Evolutionary conservation across 2,888 invertebrate species (phyloP).

Genomic region (Drosophila bunnanda): DNA sequence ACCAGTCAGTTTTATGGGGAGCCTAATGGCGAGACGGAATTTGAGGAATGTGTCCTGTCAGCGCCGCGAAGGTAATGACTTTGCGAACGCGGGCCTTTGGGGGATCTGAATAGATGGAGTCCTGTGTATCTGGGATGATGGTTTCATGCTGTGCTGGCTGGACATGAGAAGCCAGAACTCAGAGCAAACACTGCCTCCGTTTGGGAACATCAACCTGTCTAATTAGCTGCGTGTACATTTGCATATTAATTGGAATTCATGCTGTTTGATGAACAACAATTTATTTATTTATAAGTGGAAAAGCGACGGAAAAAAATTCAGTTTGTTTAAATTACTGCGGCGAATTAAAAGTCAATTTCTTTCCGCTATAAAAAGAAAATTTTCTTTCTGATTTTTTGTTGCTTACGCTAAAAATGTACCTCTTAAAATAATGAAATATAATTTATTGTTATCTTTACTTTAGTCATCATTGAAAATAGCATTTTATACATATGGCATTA

Average conservation of each 20-base stretch:
- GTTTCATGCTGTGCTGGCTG: constrained; percentile 7
- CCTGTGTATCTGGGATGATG: neutral
- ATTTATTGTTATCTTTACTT: neutral
- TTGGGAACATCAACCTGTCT: constrained; percentile 26
- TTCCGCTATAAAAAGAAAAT: constrained; percentile 42
- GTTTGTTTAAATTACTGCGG: constrained; percentile 36
- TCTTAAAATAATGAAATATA: neutral
- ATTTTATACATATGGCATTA: no score
- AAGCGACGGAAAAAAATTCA: constrained; percentile 10
- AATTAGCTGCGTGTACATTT: constrained; percentile 53
- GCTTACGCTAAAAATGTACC: neutral
- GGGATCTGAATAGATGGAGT: constrained; percentile 5
- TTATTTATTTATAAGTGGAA: constrained; percentile 58
- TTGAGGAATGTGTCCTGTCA: constrained; percentile 31
- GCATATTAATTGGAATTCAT: constrained; percentile 67
- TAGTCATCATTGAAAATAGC: no score
- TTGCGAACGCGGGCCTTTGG: constrained; percentile 21
- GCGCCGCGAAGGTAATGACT: constrained; percentile 41
- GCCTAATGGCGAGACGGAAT: constrained; percentile 29
- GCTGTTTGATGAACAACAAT: constrained; percentile 56
- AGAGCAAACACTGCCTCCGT: constrained; percentile 11
- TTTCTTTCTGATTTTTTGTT: constrained; percentile 58
- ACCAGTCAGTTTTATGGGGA: constrained; percentile 36
- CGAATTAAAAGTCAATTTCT: constrained; percentile 59
- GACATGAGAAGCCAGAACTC: constrained; percentile 2